These are phyloP conservation scores for Spheniscus humboldti DNA, from an alignment of 2,797 vertebrate species.

Conservation along the genomic window DNA sequence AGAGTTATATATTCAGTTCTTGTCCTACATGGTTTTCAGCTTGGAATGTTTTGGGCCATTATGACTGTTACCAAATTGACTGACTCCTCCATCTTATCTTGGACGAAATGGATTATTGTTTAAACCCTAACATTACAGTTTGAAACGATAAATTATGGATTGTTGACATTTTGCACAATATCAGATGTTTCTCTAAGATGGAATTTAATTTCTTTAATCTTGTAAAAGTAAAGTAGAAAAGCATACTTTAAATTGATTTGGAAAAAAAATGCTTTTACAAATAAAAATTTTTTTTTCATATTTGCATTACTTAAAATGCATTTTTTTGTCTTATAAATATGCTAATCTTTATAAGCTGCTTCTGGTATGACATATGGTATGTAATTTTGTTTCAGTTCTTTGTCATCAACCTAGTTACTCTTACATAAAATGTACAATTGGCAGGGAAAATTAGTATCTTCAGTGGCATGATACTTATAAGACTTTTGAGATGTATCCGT, in stretches of 20 bases:
- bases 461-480: not conserved
- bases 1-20: not conserved
- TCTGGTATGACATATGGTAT: constrained; percentile 56
- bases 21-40: not conserved
- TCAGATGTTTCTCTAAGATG: not conserved
- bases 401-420: constrained; percentile 50
- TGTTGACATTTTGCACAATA: not conserved
- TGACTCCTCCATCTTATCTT: not conserved
- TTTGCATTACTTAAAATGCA: constrained; percentile 39
- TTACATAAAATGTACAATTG: constrained; percentile 40
- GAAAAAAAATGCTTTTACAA: not conserved
- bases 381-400: constrained; percentile 49
- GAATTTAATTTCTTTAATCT: constrained; percentile 2
- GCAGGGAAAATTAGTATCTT: constrained; percentile 32
- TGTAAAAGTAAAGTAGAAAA: not conserved
- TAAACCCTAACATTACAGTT: not conserved
- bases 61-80: not conserved
- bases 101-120: not conserved
- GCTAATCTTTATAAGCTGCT: constrained; percentile 45
- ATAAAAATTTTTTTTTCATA: not conserved
- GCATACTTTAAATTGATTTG: not conserved
- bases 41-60: not conserved
- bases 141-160: not conserved
- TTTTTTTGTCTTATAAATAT: constrained; percentile 54
- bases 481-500: not conserved